Conservation (phyloP, 2,888 invertebrate genomes). For the Cabera pusaria region DNA sequence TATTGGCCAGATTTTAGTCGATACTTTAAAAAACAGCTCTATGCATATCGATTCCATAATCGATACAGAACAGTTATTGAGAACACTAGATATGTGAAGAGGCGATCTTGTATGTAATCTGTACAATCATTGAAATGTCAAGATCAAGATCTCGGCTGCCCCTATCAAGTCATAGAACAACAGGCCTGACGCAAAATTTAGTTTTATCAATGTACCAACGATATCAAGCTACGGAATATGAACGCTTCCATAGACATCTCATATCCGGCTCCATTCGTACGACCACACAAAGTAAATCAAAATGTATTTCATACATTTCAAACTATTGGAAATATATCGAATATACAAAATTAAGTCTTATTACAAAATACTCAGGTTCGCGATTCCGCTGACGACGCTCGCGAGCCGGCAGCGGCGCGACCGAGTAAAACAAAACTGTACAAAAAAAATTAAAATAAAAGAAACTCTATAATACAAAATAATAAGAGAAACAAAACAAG, state of each 20-base stretch:
- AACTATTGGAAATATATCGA: slow-evolving; percentile 45
- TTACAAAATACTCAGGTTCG: slow-evolving; percentile 34
- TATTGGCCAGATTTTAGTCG: too few relatives aligned
- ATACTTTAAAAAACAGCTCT: too few relatives aligned
- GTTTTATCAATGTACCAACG: slow-evolving; percentile 41
- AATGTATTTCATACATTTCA: slow-evolving; percentile 56
- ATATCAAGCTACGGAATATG: slow-evolving; percentile 40
- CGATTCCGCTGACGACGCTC: slow-evolving; percentile 27
- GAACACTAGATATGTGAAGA: too few relatives aligned
- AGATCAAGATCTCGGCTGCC: too few relatives aligned
- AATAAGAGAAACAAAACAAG: slow-evolving; percentile 51
- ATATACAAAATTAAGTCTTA: slow-evolving; percentile 54
- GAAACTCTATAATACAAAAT: slow-evolving; percentile 69
- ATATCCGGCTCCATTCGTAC: slow-evolving; percentile 46
- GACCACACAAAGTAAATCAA: slow-evolving; percentile 37
- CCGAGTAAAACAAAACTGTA: slow-evolving; percentile 66
- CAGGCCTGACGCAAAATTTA: slow-evolving; percentile 26
- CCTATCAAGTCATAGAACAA: too few relatives aligned
- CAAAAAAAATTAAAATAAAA: slow-evolving; percentile 60
- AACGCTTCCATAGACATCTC: slow-evolving; percentile 26
- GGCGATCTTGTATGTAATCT: too few relatives aligned
- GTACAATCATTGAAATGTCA: too few relatives aligned
- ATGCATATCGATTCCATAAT: too few relatives aligned
- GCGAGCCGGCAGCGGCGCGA: slow-evolving; percentile 33
- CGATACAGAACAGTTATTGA: too few relatives aligned